These are phyloP conservation scores for Bombyx mandarina DNA, from an alignment of 1,140 invertebrate species.

Conservation along the genomic window DNA sequence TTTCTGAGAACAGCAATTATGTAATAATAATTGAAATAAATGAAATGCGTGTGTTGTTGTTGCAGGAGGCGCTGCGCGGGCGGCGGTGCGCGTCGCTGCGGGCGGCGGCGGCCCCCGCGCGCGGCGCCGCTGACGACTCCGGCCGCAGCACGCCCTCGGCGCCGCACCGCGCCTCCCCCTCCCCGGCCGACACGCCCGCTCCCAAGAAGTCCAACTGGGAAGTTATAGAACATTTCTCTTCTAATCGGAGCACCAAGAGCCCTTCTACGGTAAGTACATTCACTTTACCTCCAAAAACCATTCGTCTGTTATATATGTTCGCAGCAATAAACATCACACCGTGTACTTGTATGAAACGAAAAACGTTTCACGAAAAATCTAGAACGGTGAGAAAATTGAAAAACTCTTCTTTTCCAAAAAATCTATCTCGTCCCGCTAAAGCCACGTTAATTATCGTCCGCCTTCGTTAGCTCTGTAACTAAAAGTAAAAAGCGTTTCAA, in stretches of 20 bases:
- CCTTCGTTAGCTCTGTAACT: too few relatives aligned
- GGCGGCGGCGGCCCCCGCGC: conserved; percentile 29
- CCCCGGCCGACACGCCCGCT: conserved; percentile 66
- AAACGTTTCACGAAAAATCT: too few relatives aligned
- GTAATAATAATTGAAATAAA: too few relatives aligned
- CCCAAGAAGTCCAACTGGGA: conserved; percentile 88
- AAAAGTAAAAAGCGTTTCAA: too few relatives aligned
- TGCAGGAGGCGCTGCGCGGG: conserved; percentile 49
- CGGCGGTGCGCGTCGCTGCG: conserved; percentile 52
- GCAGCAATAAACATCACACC: too few relatives aligned
- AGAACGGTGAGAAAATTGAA: too few relatives aligned
- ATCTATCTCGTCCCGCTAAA: too few relatives aligned
- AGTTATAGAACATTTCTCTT: conserved; percentile 85
- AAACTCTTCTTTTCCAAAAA: too few relatives aligned
- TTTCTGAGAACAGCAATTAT: too few relatives aligned
- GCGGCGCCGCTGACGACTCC: conserved; percentile 35
- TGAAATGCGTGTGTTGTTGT: neutral
- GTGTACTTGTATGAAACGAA: too few relatives aligned
- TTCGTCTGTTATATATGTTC: too few relatives aligned
- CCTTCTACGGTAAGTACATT: conserved; percentile 45
- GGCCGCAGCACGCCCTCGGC: conserved; percentile 50
- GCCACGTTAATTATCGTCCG: too few relatives aligned
- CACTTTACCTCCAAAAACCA: neutral
- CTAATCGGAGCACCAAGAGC: conserved; percentile 46
- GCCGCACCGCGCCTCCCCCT: conserved; percentile 43